Percentiles rank a stretch among this genome's conserved stretches.
phyloP scores from a whole-genome alignment of 2,113 vertebrate genomes.

The Platysteira castanea region DNA sequence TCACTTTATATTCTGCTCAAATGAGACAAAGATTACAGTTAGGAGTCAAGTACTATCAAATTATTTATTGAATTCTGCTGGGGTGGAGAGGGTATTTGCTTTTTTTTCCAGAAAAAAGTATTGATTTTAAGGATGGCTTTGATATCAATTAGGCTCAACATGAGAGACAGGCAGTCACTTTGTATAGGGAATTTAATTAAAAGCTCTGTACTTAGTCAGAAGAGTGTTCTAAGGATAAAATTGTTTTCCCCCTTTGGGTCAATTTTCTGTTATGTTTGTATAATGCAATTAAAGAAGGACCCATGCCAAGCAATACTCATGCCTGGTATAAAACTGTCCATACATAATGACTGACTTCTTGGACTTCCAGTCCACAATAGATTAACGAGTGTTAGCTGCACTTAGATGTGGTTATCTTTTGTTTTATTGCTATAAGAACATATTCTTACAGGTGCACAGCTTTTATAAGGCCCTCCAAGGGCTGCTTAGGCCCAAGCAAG shows the following conservation, averaged over 20 bases:
- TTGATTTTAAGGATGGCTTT: constrained; percentile 68
- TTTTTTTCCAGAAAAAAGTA: constrained; percentile 58
- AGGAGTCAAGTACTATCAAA: constrained; percentile 65
- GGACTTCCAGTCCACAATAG: background rate
- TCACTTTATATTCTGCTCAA: constrained; percentile 66
- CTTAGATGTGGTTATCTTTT: background rate
- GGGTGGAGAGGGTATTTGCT: constrained; percentile 49
- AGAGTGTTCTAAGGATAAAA: constrained; percentile 66
- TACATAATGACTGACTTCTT: constrained; percentile 5
- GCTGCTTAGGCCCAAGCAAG: background rate
- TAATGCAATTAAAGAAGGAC: constrained; percentile 65
- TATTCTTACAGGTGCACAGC: background rate
- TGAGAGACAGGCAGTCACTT: constrained; percentile 68
- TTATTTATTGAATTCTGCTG: constrained; percentile 65
- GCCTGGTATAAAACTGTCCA: constrained; percentile 46
- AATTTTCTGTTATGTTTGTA: constrained; percentile 68
- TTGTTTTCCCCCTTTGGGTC: constrained; percentile 65
- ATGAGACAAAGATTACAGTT: constrained; percentile 67
- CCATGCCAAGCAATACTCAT: constrained; percentile 53
- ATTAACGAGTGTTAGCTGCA: background rate
- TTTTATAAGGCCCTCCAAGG: background rate
- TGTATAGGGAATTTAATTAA: constrained; percentile 68
- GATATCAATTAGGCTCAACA: constrained; percentile 66
- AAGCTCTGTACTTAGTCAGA: constrained; percentile 64
- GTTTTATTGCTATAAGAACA: background rate